These are phyloP conservation scores for Cebus imitator DNA, from an alignment of 2,113 vertebrate genomes.

Conservation along the genomic window DNA sequence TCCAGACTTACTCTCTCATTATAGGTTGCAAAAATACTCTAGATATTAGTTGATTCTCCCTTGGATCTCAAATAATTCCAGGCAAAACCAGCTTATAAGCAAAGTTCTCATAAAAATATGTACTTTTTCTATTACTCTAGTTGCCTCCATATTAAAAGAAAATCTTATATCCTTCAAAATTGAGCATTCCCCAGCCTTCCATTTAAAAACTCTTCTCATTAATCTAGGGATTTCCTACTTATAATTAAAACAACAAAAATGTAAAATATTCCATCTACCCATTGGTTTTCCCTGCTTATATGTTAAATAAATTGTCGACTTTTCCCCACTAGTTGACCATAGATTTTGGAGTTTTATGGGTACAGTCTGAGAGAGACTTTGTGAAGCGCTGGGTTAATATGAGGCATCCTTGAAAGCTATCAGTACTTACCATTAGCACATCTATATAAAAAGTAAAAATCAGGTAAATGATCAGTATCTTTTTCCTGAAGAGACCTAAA, in stretches of 20 bases:
- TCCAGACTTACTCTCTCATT: background rate
- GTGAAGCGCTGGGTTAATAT: background rate
- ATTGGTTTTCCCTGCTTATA: background rate
- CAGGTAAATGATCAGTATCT: background rate
- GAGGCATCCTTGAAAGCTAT: background rate
- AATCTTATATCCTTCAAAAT: background rate
- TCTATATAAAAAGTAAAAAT: constrained; percentile 22
- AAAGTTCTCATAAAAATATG: background rate
- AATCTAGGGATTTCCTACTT: background rate
- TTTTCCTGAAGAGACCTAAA: background rate
- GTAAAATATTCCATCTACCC: background rate
- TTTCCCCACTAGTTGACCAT: background rate
- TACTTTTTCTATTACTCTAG: background rate
- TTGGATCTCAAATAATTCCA: background rate
- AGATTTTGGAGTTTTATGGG: background rate
- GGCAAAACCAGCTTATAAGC: background rate
- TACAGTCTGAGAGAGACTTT: background rate
- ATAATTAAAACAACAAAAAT: background rate
- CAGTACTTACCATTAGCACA: background rate
- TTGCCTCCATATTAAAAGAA: background rate
- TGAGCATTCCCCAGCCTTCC: background rate
- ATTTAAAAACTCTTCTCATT: background rate
- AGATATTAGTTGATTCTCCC: background rate
- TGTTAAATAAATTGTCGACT: background rate
- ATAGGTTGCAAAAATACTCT: background rate